A percentile compares a stretch with the other conserved stretches of the same genome.
phyloP scores from a whole-genome alignment of 2,113 vertebrate genomes.

The Myanophis thanlyinensis region DNA sequence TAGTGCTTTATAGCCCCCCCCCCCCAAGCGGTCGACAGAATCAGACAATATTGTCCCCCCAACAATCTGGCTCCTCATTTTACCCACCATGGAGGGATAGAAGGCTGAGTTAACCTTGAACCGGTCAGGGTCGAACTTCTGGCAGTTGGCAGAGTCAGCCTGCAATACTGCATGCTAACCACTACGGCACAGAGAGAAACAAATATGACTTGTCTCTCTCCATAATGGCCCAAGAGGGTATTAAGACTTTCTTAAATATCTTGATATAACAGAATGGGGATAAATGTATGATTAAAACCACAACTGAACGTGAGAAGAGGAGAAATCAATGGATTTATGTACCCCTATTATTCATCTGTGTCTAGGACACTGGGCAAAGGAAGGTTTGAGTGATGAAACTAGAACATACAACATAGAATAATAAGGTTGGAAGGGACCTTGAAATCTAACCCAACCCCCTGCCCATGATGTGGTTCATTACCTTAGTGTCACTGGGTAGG shows the following conservation, averaged over 20 bases:
- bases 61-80: too few species aligned
- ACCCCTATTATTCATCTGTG: not conserved
- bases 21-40: too few species aligned
- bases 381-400: not conserved
- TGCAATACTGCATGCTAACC: not conserved
- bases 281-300: not conserved
- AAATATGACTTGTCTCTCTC: not conserved
- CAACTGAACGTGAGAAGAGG: not conserved
- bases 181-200: not conserved
- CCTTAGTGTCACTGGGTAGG: not conserved
- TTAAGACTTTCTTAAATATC: too few species aligned
- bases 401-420: not conserved
- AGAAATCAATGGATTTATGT: not conserved
- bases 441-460: not conserved
- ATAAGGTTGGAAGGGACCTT: not conserved
- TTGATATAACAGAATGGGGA: too few species aligned
- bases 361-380: not conserved
- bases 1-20: too few species aligned
- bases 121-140: not conserved
- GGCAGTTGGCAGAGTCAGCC: not conserved
- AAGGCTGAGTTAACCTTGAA: not conserved
- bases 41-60: too few species aligned
- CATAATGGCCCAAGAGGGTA: not conserved
- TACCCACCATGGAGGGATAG: too few species aligned
- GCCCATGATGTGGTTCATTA: not conserved